Evolutionary conservation across 2,113 vertebrate genomes (phyloP), one percentile per base, ranked within the genome.

Genomic region (Lophura nycthemera): DNA sequence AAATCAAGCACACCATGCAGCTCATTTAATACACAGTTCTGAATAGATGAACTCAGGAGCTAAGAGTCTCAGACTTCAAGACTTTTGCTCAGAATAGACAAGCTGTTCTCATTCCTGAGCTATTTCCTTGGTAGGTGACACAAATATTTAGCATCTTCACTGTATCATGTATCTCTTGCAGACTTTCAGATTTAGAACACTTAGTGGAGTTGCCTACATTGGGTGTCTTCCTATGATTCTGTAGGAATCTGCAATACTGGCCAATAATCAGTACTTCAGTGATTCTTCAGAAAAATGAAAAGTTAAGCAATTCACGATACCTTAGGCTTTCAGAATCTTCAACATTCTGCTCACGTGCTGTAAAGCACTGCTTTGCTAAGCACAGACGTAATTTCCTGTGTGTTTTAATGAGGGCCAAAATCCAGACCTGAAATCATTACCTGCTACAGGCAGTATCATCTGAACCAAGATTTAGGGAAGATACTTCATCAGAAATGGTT

Each of bases 61-160:
- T 71, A 50, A 66, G 50, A 93, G 25, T 50, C 30, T 77, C 72
- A 64, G 61, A 89, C 47, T 96, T 94, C 48, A 82, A 88, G n/a
- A 92, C 48, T 78, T 88, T 29, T 83, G 45, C 38, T 93, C 45
- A 71, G 34, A 76, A 92, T 1, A 91, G 64, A 71, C 61, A 88
- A 74, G 32, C 48, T 83, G 65, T 22, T 83, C 76, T 67, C 52
- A 73, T 19, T 73, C 59, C 45, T 45, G 45, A 90, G 36, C 38
- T 42, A 90, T 89, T 89, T n/a, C 63, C 78, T 74, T 56, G 11
- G 16, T 36, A 57, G n/a, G 13, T 59, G n/a, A 86, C 48, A 79
- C 10, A 89, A 81, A 76, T 69, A 84, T 52, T 90, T 87, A 85
- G 69, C 36, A 63, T 61, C 45, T n/a, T 93, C 11, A 3, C 50